Percentiles rank a stretch among this genome's conserved stretches.
Conservation (phyloP, 2,888 invertebrate species). For the Lasioglossum malachurum region DNA sequence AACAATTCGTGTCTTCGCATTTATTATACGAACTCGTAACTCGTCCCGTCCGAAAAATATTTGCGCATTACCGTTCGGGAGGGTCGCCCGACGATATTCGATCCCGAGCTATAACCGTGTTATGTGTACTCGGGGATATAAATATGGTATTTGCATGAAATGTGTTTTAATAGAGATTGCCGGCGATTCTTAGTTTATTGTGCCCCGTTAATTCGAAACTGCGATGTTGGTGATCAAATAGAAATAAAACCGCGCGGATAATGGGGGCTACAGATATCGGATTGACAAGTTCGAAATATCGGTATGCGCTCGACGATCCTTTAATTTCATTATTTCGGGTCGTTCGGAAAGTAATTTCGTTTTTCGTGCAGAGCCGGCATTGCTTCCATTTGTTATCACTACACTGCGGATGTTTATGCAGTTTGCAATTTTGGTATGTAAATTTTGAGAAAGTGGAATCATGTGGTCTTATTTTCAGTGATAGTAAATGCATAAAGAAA, state of each 20-base stretch:
- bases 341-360: too few species aligned
- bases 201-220: not conserved
- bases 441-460: too few species aligned
- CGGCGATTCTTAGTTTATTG: not conserved
- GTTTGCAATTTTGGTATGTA: too few species aligned
- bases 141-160: constrained; percentile 9
- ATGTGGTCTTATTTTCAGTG: too few species aligned
- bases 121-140: constrained; percentile 5
- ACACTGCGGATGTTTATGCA: too few species aligned
- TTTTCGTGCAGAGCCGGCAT: too few species aligned
- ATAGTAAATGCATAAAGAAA: too few species aligned
- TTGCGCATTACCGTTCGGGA: constrained; percentile 21
- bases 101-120: constrained; percentile 6
- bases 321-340: not conserved
- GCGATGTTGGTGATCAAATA: not conserved
- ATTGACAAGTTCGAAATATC: not conserved
- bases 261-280: not conserved
- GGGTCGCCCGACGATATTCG: not conserved
- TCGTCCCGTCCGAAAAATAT: constrained; percentile 44
- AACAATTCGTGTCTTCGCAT: constrained; percentile 64
- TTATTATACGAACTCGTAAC: constrained; percentile 52
- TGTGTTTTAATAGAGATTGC: not conserved
- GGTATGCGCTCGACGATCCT: not conserved
- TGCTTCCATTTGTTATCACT: too few species aligned
- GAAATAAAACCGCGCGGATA: not conserved